Evolutionary conservation across 2,888 invertebrate species (phyloP).

Genomic region (Heliothis peltigera): DNA sequence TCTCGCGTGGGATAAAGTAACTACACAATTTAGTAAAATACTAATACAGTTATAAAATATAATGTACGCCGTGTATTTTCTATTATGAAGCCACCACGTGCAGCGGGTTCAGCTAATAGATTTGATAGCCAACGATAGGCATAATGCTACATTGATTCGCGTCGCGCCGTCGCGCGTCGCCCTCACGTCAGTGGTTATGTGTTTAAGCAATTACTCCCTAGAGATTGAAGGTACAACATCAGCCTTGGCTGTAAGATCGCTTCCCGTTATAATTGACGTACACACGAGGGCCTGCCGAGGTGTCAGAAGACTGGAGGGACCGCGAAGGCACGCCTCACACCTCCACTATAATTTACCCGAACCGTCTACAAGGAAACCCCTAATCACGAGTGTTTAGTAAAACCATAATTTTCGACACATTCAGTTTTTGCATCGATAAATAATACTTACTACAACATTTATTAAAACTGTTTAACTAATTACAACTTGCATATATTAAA

Average conservation of each 20-base stretch:
- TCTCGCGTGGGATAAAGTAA: constrained; percentile 14
- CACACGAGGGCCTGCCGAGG: constrained; percentile 75
- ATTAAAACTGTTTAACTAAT: constrained; percentile 5
- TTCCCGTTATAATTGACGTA: constrained; percentile 86
- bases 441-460: constrained; percentile 22
- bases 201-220: constrained; percentile 84
- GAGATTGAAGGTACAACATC: constrained; percentile 68
- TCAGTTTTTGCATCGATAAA: constrained; percentile 33
- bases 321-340: constrained; percentile 68
- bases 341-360: constrained; percentile 81
- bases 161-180: constrained; percentile 61
- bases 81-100: constrained; percentile 51
- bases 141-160: constrained; percentile 78
- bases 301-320: constrained; percentile 78
- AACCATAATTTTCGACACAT: constrained; percentile 70
- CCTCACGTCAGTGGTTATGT: constrained; percentile 79
- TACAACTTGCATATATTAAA: constrained; percentile 3
- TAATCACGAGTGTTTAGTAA: constrained; percentile 74
- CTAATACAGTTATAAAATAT: constrained; percentile 47
- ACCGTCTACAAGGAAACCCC: constrained; percentile 72
- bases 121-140: constrained; percentile 71
- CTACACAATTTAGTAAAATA: constrained; percentile 45
- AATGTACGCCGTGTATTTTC: constrained; percentile 56
- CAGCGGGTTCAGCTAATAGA: constrained; percentile 65
- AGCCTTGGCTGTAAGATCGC: constrained; percentile 64